phyloP scores from a whole-genome alignment of 2,113 vertebrate species.

The Petrocephalus zakoni region DNA sequence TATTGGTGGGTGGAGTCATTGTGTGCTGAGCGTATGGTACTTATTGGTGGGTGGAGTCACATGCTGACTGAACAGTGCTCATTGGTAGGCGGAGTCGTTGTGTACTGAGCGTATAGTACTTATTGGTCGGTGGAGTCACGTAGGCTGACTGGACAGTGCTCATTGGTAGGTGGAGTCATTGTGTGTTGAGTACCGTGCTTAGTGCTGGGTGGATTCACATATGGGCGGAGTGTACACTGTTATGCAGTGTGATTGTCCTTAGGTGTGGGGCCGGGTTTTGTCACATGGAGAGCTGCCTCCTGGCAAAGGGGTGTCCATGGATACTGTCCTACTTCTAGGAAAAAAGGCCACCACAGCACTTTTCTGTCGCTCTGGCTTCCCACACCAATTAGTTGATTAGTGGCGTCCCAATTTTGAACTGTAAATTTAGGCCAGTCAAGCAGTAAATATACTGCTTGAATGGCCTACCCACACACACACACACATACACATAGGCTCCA shows the following conservation, averaged over 20 bases:
- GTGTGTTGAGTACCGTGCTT: not conserved
- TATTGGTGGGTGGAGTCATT: no score
- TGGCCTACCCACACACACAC: no score
- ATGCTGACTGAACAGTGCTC: not conserved
- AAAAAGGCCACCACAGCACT: slow-evolving; percentile 48
- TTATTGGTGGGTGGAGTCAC: not conserved
- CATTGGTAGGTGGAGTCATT: no score
- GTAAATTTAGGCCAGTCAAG: not conserved
- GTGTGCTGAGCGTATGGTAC: not conserved
- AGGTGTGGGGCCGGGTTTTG: not conserved
- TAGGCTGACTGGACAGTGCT: no score
- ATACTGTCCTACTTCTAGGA: slow-evolving; percentile 55
- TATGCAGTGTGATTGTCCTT: not conserved
- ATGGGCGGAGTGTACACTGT: not conserved
- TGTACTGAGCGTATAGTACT: not conserved
- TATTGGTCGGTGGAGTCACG: not conserved
- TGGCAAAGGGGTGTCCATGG: slow-evolving; percentile 64
- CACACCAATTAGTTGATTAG: not conserved
- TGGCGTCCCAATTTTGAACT: not conserved
- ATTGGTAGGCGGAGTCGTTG: not conserved
- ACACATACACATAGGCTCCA: not conserved
- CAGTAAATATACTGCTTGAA: not conserved
- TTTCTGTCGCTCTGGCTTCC: slow-evolving; percentile 36
- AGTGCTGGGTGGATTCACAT: not conserved
- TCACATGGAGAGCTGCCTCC: slow-evolving; percentile 50